Evolutionary conservation across 1,140 invertebrate genomes (phyloP).

Genomic region (Zeugodacus cucurbitae): DNA sequence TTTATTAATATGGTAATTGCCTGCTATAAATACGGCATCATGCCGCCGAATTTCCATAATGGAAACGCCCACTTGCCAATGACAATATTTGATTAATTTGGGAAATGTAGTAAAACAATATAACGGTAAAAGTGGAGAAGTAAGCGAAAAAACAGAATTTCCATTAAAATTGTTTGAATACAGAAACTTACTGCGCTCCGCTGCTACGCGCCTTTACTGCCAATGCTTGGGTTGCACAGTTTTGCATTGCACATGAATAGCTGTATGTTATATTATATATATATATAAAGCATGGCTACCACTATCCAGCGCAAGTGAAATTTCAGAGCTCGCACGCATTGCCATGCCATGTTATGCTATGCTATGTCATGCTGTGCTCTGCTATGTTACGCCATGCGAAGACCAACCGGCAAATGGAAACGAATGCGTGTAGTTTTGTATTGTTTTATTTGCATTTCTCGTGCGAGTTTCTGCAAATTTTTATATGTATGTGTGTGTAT

Average conservation of each 20-base stretch:
- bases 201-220: not conserved
- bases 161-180: not conserved
- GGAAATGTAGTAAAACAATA: not conserved
- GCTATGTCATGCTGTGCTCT: not conserved
- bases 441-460: not conserved
- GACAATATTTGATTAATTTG: constrained; percentile 11
- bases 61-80: not conserved
- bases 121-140: not conserved
- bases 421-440: not conserved
- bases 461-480: not conserved
- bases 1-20: not conserved
- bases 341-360: not conserved
- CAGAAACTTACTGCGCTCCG: not conserved
- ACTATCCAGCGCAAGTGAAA: not conserved
- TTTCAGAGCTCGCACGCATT: no score
- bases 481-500: not conserved
- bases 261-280: not conserved
- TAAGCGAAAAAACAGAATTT: not conserved
- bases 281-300: not conserved
- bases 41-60: not conserved
- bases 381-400: not conserved
- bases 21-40: not conserved
- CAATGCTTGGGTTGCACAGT: not conserved
- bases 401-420: not conserved
- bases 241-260: not conserved